Conservation (phyloP, 2,113 vertebrate species). For the Geococcyx californianus region DNA sequence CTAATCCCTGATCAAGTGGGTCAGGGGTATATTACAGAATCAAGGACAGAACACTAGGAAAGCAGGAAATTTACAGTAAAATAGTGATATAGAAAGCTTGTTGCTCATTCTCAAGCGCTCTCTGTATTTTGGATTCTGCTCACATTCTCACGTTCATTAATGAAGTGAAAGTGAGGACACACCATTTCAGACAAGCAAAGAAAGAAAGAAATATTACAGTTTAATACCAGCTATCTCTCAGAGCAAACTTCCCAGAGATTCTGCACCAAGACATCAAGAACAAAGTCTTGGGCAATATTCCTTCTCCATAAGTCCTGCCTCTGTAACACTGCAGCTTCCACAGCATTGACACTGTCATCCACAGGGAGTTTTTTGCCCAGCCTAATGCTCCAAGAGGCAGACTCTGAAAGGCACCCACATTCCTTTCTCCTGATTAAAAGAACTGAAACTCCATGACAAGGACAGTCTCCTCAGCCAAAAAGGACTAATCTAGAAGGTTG, state of each 20-base stretch:
- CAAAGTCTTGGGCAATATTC: not conserved
- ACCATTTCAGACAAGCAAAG: not conserved
- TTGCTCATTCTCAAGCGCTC: not conserved
- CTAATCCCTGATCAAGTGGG: too few species aligned
- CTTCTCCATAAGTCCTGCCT: not conserved
- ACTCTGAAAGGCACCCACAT: not conserved
- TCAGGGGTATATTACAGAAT: not conserved
- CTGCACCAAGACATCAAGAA: not conserved
- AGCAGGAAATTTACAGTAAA: not conserved
- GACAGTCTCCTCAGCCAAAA: not conserved
- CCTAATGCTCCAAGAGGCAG: not conserved
- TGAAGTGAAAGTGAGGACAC: not conserved
- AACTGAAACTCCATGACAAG: not conserved
- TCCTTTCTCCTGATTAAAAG: not conserved
- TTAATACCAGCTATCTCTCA: not conserved
- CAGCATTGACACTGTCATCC: not conserved
- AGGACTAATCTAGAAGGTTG: not conserved
- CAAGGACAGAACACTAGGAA: not conserved
- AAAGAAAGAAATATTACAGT: too few species aligned
- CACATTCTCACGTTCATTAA: not conserved
- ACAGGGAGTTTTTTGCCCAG: not conserved
- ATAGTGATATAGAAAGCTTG: not conserved
- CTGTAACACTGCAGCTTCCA: fast-evolving
- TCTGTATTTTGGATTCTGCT: not conserved
- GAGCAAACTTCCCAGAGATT: not conserved